Percentiles rank a stretch among this genome's conserved stretches.
Conservation (phyloP, 2,113 vertebrate genomes). For the Barbus barbus region DNA sequence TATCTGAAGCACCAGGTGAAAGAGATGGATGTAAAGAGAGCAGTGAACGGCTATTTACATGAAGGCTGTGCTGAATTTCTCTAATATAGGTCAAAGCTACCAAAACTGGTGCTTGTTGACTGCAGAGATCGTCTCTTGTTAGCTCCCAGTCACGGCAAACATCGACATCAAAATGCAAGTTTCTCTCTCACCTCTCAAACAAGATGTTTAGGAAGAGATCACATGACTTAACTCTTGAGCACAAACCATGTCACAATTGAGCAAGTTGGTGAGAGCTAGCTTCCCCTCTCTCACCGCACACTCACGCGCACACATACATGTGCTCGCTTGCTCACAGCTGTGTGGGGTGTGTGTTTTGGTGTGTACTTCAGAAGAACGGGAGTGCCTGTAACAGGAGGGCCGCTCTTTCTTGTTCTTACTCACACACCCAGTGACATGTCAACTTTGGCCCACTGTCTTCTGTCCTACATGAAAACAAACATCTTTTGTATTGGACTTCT, state of each 20-base stretch:
- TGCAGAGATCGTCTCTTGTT: not conserved
- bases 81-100: constrained; percentile 9
- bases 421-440: not conserved
- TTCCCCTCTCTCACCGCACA: constrained; percentile 26
- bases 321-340: constrained; percentile 21
- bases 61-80: constrained; percentile 2
- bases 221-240: constrained; percentile 15
- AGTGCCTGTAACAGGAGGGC: constrained; percentile 11
- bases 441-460: not conserved
- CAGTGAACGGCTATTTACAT: constrained; percentile 15
- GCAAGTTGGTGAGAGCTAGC: not conserved
- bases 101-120: not conserved
- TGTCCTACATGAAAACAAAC: constrained; percentile 7
- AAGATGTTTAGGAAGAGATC: constrained; percentile 12
- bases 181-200: constrained; percentile 4
- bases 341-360: constrained; percentile 48
- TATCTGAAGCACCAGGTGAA: constrained; percentile 19
- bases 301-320: not conserved
- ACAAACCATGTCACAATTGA: constrained; percentile 17
- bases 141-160: not conserved
- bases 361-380: constrained; percentile 46
- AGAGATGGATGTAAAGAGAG: constrained; percentile 21
- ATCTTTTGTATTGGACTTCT: not conserved
- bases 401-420: constrained; percentile 1
- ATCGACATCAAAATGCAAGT: not conserved